Base-by-base conservation (phyloP, 2,113 vertebrate species). In the Suncus etruscus region DNA sequence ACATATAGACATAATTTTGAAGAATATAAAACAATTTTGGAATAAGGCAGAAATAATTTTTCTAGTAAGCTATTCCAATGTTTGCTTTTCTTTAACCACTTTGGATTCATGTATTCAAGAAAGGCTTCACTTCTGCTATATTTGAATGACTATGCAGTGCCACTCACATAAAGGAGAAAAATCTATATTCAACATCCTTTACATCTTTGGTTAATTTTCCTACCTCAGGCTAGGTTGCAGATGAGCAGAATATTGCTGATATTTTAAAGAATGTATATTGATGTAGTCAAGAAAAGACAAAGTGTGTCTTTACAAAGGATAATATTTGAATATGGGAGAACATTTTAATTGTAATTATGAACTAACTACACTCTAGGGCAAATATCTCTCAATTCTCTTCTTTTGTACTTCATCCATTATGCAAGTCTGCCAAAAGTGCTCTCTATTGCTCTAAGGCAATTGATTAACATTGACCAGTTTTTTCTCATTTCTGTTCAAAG, bases 391-490 rank as follows among this genome's bases (percentile, higher is more conserved):
- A 96, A 65, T 96, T 96, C 94, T 84, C 87, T 97, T 92, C 32
- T 95, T 96, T 96, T 95, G 54, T 96, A 87, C 73, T 95, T 91
- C 89, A 94, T 93, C 81, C 51, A 65, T 97, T 97, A 91, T 92
- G 80, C 70, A 94, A 87, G 24, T 86, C 93, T 94, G 95, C 96
- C 91, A 95, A 73, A 97, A 96, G 4, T 29, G 1, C 31, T 74
- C 29, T 94, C 45, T 86, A 11, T 94, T 97, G 95, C 94, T 97
- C 27, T 47, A 90, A 95, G 95, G 95, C 84, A 73, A 92, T 89
- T 95, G 91, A 95, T 95, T 97, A 97, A 92, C 78, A 95, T 81
- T 96, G 97, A 95, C 91, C 93, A 95, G 47, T 79, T 96, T 95
- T 96, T 85, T 79, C 87, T 87, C 88, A 48, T 96, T 97, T 94